Conservation (phyloP, 2,888 invertebrate species). For the Bursaphelenchus okinawaensis region DNA sequence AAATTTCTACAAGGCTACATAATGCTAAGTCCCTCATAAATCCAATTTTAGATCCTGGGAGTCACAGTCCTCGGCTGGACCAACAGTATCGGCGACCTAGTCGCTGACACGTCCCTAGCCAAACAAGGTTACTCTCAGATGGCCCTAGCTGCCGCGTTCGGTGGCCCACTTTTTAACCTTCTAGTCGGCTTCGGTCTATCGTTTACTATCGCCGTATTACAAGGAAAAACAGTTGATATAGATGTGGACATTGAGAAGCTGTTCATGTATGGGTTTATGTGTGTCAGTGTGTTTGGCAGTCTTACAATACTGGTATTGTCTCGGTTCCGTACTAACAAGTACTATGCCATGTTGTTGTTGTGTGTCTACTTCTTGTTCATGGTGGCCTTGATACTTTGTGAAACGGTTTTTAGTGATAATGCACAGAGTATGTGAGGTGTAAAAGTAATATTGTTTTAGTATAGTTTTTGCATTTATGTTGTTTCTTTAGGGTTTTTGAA, state of each 20-base stretch:
- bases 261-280: constrained; percentile 12
- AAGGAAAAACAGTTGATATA: constrained; percentile 29
- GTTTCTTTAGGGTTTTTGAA: no score
- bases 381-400: not conserved
- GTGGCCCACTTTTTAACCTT: constrained; percentile 66
- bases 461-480: no score
- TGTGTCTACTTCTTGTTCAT: constrained; percentile 8
- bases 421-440: no score
- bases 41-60: constrained; percentile 61
- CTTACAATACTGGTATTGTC: constrained; percentile 3
- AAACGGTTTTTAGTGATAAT: not conserved
- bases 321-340: constrained; percentile 1
- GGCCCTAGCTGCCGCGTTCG: constrained; percentile 69
- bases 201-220: constrained; percentile 33
- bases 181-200: constrained; percentile 41
- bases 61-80: constrained; percentile 68
- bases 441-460: no score
- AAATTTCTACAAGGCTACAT: no score
- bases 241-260: constrained; percentile 4
- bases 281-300: constrained; percentile 3
- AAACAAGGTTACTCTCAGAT: constrained; percentile 66
- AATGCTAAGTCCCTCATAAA: no score
- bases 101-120: constrained; percentile 66
- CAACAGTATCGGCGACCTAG: constrained; percentile 66
- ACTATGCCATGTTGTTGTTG: constrained; percentile 13